phyloP scores from a whole-genome alignment of 2,797 vertebrate species.

The Brachyrhaphis roseni region DNA sequence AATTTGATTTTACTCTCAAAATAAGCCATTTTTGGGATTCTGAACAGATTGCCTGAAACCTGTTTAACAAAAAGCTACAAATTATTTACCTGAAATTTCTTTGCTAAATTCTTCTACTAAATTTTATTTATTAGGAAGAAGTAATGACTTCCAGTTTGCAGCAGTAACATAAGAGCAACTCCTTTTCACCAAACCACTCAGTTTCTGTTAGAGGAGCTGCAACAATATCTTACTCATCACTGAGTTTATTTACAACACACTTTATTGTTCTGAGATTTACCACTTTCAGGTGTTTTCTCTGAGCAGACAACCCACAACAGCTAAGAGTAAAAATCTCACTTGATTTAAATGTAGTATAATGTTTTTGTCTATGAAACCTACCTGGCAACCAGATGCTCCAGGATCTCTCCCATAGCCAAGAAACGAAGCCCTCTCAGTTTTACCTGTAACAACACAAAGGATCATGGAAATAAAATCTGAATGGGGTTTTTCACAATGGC shows the following conservation, averaged over 20 bases:
- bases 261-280: background rate
- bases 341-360: background rate
- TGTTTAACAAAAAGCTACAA: background rate
- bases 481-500: slow-evolving; percentile 4
- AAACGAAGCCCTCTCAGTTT: slow-evolving; percentile 77
- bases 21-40: background rate
- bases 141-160: background rate
- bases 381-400: slow-evolving; percentile 89
- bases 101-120: background rate
- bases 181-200: background rate
- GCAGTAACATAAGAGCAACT: background rate
- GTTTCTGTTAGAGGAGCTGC: background rate
- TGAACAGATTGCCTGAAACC: background rate
- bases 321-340: background rate
- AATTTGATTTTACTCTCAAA: background rate
- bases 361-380: slow-evolving; percentile 72
- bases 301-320: background rate
- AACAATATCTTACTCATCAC: background rate
- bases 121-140: background rate
- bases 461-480: background rate
- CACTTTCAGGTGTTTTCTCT: background rate
- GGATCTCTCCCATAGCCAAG: slow-evolving; percentile 87
- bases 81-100: background rate
- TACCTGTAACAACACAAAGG: slow-evolving; percentile 77
- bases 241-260: background rate